Base-by-base conservation (phyloP, 2,113 vertebrate genomes). In the Galbula dea region DNA sequence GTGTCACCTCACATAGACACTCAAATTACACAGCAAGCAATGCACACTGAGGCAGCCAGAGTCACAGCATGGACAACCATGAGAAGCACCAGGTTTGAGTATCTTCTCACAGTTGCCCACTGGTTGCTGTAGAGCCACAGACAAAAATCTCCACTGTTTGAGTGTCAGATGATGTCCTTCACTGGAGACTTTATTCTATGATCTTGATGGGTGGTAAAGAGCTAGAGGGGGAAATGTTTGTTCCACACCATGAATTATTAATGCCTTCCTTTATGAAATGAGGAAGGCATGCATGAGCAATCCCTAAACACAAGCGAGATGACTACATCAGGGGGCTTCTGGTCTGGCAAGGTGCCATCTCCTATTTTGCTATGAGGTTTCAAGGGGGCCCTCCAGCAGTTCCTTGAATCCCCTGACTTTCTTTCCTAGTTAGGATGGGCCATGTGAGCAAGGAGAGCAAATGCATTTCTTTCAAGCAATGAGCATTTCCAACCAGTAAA, bases 241-340 rank as follows among this genome's bases (percentile, higher is more conserved):
- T 82, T 9, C 39, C 26, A n/a, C 0, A 12, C 58, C 51, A 93
- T 22, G 66, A 77, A 54, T 92, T 96, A 93, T 95, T 96, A 94
- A 96, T 86, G 66, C 45, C 58, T 96, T 88, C 69, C 86, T 89
- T 86, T 93, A 82, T 92, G 74, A 95, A 93, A 86, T 72, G 49
- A 94, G 37, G 82, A 89, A 68, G 58, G 37, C 67, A 19, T 78
- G 54, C 68, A 88, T 78, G 69, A 93, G 66, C 65, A 83, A 79
- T 65, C 65, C 57, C 41, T 57, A 62, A 92, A 79, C 52, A 79
- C 57, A 93, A 89, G 66, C 63, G 83, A 23, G 30, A 88, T 62
- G 41, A 12, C 41, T 58, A 34, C 51, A 78, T 81, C 49, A 57
- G 45, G 57, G 52, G 20, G 7, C 36, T 86, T 49, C 29, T 2